phyloP scores from a whole-genome alignment of 2,113 vertebrate genomes.

The Pogona vitticeps region DNA sequence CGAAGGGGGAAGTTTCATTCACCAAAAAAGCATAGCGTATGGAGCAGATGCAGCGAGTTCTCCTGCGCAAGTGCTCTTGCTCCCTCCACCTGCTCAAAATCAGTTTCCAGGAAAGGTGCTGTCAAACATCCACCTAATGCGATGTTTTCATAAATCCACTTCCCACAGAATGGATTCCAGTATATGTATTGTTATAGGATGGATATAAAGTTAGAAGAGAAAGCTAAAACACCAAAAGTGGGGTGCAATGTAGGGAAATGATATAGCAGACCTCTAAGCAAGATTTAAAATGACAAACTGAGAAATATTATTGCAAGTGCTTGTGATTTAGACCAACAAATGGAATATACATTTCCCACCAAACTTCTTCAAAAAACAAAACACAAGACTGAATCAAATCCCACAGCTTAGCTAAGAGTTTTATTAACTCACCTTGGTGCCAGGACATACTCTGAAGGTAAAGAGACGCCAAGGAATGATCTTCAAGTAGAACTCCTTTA shows the following conservation, averaged over 20 bases:
- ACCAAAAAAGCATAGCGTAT: constrained; percentile 54
- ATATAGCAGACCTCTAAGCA: constrained; percentile 16
- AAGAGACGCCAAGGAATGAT: constrained; percentile 99
- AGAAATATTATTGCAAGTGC: background rate
- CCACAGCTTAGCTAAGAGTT: background rate
- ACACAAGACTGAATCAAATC: background rate
- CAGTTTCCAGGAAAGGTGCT: constrained; percentile 37
- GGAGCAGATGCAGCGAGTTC: constrained; percentile 25
- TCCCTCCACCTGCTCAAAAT: constrained; percentile 35
- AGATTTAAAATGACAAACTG: constrained; percentile 5
- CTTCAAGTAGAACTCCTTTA: constrained; percentile 99
- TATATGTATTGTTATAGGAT: background rate
- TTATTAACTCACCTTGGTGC: constrained; percentile 89
- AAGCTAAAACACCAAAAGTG: constrained; percentile 20
- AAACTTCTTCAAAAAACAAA: background rate
- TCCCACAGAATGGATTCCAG: constrained; percentile 8
- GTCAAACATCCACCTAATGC: constrained; percentile 31
- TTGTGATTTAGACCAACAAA: constrained; percentile 24
- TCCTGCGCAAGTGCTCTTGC: constrained; percentile 4
- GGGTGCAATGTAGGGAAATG: constrained; percentile 9
- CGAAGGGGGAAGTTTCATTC: constrained; percentile 50
- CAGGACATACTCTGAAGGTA: constrained; percentile 96
- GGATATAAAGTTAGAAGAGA: background rate
- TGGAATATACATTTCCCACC: constrained; percentile 15
- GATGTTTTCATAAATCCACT: constrained; percentile 27